A percentile compares a stretch with the other conserved stretches of the same genome.
Evolutionary conservation across 2,113 vertebrate species (phyloP).

Genomic region (Heliornis fulica): DNA sequence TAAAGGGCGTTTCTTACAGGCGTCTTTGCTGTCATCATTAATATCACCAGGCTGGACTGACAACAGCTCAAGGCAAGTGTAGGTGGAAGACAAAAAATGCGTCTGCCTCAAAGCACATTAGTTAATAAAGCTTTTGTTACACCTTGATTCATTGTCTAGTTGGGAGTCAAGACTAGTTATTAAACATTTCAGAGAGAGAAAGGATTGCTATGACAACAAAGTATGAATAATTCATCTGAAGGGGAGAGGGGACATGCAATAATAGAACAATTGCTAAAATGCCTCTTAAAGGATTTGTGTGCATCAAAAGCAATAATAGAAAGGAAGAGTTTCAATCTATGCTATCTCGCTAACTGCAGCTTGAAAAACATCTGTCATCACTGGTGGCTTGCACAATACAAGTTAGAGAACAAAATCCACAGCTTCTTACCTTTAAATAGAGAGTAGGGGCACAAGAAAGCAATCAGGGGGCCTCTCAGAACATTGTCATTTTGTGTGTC

Average conservation of each 20-base stretch:
- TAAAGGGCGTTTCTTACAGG: neutral
- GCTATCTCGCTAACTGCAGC: constrained; percentile 18
- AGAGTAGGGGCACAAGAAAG: neutral
- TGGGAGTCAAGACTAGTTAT: constrained; percentile 54
- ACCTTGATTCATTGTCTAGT: constrained; percentile 38
- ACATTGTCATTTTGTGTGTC: neutral
- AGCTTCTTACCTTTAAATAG: constrained; percentile 13
- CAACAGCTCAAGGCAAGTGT: neutral
- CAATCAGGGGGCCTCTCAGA: constrained; percentile 7
- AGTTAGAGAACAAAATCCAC: constrained; percentile 15
- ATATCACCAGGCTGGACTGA: neutral
- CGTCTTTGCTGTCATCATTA: neutral
- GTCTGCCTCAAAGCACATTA: neutral
- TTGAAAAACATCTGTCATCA: constrained; percentile 36
- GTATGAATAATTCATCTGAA: constrained; percentile 65
- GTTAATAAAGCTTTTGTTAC: constrained; percentile 57
- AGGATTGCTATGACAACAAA: constrained; percentile 65
- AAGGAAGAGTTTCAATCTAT: constrained; percentile 43
- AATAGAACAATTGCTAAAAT: constrained; percentile 66
- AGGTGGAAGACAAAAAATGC: neutral
- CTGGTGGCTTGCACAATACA: constrained; percentile 28
- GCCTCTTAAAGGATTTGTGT: constrained; percentile 56
- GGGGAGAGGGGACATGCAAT: constrained; percentile 32
- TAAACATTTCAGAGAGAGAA: constrained; percentile 64
- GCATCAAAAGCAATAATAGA: constrained; percentile 55